Conservation (phyloP, 2,888 invertebrate species). For the Cryptocephalus primarius region DNA sequence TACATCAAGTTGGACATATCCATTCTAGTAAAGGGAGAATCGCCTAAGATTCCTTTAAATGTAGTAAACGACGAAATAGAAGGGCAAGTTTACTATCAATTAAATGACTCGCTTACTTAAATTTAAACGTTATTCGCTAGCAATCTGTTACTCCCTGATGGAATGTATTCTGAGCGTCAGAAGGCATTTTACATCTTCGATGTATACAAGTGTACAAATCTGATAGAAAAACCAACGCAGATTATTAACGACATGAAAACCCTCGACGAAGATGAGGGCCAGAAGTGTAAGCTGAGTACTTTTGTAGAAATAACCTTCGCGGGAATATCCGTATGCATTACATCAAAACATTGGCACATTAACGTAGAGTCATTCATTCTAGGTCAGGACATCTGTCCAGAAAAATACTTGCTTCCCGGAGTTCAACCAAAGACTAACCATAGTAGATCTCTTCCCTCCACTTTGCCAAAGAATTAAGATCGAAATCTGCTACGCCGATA, state of each 20-base stretch:
- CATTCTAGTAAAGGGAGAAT: slow-evolving; percentile 59
- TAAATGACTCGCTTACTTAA: not conserved
- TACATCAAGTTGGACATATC: slow-evolving; percentile 73
- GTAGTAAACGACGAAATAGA: slow-evolving; percentile 58
- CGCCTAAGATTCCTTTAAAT: slow-evolving; percentile 44
- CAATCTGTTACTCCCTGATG: slow-evolving; percentile 55
- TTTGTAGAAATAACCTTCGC: slow-evolving; percentile 52
- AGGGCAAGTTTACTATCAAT: slow-evolving; percentile 39
- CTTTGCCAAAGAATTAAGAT: slow-evolving; percentile 62
- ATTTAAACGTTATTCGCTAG: slow-evolving; percentile 33
- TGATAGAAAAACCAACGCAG: slow-evolving; percentile 11
- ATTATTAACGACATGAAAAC: slow-evolving; percentile 25
- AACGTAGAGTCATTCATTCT: slow-evolving; percentile 2
- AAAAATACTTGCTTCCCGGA: slow-evolving; percentile 51
- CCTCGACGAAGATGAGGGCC: slow-evolving; percentile 32
- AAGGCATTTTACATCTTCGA: slow-evolving; percentile 45
- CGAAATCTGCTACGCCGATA: slow-evolving; percentile 42
- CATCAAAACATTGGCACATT: too few species aligned
- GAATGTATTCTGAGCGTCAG: slow-evolving; percentile 37
- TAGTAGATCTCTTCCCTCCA: slow-evolving; percentile 75
- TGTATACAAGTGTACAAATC: slow-evolving; percentile 41
- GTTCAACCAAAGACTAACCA: slow-evolving; percentile 68
- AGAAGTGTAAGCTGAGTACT: slow-evolving; percentile 27
- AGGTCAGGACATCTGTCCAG: slow-evolving; percentile 49
- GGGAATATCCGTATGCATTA: slow-evolving; percentile 45